Evolutionary conservation across 2,888 invertebrate species (phyloP).

Genomic region (Carterocephalus palaemon): DNA sequence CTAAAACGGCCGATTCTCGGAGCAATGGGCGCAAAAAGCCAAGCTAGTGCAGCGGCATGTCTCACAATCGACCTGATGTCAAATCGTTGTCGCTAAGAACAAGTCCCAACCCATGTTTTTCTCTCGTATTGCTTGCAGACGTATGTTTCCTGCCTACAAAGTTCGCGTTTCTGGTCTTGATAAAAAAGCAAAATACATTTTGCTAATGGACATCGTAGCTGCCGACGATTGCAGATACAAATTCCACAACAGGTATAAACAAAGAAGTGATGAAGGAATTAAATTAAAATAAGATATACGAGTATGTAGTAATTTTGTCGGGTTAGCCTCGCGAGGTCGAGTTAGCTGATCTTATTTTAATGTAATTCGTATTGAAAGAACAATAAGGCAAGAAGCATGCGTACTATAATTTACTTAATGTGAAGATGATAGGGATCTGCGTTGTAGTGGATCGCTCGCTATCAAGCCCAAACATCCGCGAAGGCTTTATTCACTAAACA

Average conservation of each 20-base stretch:
- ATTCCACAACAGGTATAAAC: constrained; percentile 93
- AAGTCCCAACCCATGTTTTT: constrained; percentile 75
- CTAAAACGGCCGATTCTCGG: constrained; percentile 58
- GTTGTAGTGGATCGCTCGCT: constrained; percentile 33
- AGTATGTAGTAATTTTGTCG: constrained; percentile 41
- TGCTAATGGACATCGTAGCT: constrained; percentile 98
- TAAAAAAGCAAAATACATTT: constrained; percentile 98
- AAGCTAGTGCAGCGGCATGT: constrained; percentile 67
- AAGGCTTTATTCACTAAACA: too few species aligned
- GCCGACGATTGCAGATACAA: constrained; percentile 97
- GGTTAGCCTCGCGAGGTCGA: constrained; percentile 36
- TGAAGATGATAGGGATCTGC: constrained; percentile 63
- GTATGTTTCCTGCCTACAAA: constrained; percentile 99
- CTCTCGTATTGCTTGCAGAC: constrained; percentile 86
- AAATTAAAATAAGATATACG: constrained; percentile 74
- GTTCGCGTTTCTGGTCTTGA: constrained; percentile 97
- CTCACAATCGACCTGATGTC: constrained; percentile 75
- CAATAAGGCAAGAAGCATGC: constrained; percentile 84
- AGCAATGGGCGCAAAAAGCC: constrained; percentile 56
- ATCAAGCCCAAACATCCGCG: constrained; percentile 6
- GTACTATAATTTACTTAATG: constrained; percentile 52
- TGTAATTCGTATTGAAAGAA: constrained; percentile 67
- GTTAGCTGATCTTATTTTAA: constrained; percentile 69
- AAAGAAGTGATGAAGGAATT: constrained; percentile 59
- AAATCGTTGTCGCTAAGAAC: constrained; percentile 73